Evolutionary conservation across 2,888 invertebrate genomes (phyloP).

Genomic region (Drosophila yooni): DNA sequence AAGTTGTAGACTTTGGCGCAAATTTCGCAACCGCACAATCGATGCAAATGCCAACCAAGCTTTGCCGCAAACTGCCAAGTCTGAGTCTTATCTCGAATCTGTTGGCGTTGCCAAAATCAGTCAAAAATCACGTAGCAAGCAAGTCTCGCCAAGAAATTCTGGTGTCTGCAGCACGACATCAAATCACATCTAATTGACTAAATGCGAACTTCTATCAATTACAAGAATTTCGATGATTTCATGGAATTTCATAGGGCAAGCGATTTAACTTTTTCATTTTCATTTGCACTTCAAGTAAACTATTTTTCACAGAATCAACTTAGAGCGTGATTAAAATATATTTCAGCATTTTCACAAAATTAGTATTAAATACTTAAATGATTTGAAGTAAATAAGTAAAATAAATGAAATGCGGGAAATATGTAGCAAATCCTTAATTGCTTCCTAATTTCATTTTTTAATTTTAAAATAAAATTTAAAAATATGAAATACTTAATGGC

Average conservation of each 20-base stretch:
- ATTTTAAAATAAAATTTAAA: background rate
- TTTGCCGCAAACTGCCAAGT: conserved; percentile 24
- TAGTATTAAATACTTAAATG: background rate
- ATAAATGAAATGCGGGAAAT: background rate
- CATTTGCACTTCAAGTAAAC: background rate
- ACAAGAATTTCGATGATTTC: conserved; percentile 7
- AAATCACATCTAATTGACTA: conserved; percentile 47
- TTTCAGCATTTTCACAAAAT: background rate
- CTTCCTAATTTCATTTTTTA: background rate
- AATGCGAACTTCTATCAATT: conserved; percentile 29
- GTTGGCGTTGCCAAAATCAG: conserved; percentile 37
- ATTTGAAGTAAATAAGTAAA: background rate
- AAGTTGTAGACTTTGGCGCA: conserved; percentile 34
- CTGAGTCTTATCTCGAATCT: conserved; percentile 55
- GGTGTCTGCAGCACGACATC: conserved; percentile 13
- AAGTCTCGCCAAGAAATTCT: conserved; percentile 18
- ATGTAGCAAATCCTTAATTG: background rate
- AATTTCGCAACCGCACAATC: conserved; percentile 56
- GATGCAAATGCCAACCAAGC: conserved; percentile 60
- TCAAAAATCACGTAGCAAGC: conserved; percentile 62
- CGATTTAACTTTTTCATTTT: background rate
- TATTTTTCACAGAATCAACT: background rate
- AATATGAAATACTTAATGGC: background rate
- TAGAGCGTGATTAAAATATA: background rate
- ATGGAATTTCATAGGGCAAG: background rate